Conservation (phyloP, 1,140 invertebrate species). For the Zaprionus camerounensis region DNA sequence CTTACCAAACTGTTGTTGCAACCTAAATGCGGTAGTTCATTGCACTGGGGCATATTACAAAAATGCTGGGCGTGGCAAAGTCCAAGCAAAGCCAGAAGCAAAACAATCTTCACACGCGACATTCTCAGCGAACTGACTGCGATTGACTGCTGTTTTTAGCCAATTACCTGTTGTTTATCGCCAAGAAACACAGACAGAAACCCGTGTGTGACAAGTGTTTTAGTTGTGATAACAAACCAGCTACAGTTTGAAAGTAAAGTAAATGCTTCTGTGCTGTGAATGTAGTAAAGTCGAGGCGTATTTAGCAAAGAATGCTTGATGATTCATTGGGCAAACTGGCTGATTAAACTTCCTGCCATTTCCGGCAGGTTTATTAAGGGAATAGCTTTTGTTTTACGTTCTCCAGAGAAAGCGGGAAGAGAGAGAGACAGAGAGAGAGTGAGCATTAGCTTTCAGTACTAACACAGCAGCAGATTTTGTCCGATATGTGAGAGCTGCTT, state of each 20-base stretch:
- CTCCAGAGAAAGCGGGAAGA: background rate
- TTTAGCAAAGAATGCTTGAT: background rate
- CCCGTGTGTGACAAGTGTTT: conserved; percentile 16
- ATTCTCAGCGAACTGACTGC: conserved; percentile 22
- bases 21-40: conserved; percentile 42
- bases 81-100: conserved; percentile 14
- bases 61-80: conserved; percentile 26
- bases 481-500: background rate
- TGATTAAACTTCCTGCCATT: conserved; percentile 8
- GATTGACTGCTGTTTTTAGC: background rate
- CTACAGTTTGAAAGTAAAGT: background rate
- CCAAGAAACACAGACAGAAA: background rate
- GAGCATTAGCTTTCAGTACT: background rate
- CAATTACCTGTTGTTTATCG: conserved; percentile 11
- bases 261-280: background rate
- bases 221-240: background rate
- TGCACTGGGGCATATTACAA: conserved; percentile 48
- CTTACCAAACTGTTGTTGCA: conserved; percentile 66
- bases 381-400: conserved; percentile 1
- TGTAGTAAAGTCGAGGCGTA: background rate
- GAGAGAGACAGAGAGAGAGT: no score
- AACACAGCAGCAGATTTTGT: background rate
- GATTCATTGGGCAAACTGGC: conserved; percentile 2
- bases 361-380: conserved; percentile 3
- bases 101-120: conserved; percentile 11